phyloP scores from a whole-genome alignment of 2,797 vertebrate genomes.

The Sebastes vulpes region DNA sequence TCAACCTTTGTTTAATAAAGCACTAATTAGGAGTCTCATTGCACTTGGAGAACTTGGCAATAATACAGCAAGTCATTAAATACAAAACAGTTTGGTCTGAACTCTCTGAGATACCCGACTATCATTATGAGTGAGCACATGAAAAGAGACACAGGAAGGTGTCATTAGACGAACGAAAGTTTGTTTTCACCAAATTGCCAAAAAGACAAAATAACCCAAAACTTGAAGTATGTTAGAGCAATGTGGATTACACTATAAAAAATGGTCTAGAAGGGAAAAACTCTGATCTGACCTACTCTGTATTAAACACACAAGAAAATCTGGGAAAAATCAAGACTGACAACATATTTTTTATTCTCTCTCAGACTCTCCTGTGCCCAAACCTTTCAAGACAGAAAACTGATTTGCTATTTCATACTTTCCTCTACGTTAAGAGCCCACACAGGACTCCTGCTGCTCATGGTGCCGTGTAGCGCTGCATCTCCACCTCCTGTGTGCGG shows the following conservation, averaged over 20 bases:
- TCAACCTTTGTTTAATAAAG: background rate
- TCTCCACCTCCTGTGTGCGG: background rate
- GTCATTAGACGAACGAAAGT: background rate
- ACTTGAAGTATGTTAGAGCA: background rate
- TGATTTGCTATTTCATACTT: background rate
- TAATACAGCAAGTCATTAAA: conserved; percentile 15
- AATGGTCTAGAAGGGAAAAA: background rate
- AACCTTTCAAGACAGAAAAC: background rate
- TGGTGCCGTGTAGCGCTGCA: background rate
- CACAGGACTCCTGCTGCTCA: conserved; percentile 1
- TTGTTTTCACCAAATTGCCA: background rate
- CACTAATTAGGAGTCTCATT: conserved; percentile 23
- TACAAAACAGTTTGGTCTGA: background rate
- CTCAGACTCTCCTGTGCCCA: background rate
- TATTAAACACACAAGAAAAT: background rate
- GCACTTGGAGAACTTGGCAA: conserved; percentile 1
- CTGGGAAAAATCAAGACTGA: background rate
- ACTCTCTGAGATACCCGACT: background rate
- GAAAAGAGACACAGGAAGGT: background rate
- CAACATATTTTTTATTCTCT: background rate
- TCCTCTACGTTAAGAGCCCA: background rate
- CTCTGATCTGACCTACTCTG: background rate
- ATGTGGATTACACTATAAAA: background rate
- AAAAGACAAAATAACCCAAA: background rate
- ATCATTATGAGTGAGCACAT: background rate